phyloP scores from a whole-genome alignment of 1,140 invertebrate genomes.

The Drosophila orena region DNA sequence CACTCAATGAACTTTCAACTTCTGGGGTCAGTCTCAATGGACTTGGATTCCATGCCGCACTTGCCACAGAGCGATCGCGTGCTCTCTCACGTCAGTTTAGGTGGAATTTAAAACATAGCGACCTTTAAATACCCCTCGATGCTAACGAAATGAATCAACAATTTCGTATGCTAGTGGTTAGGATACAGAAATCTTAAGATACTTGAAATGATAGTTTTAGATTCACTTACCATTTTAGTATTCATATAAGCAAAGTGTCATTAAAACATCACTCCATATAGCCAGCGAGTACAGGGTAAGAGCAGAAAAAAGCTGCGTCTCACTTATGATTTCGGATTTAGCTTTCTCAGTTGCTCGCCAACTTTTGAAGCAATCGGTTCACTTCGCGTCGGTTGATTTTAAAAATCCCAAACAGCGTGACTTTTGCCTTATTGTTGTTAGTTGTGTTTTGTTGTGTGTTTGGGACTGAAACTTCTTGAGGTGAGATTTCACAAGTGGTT shows the following conservation, averaged over 20 bases:
- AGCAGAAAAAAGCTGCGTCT: slow-evolving; percentile 6
- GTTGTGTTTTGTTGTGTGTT: slow-evolving; percentile 20
- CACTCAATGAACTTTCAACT: slow-evolving; percentile 55
- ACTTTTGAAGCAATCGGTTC: slow-evolving; percentile 52
- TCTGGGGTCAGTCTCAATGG: slow-evolving; percentile 17
- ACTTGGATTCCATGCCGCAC: slow-evolving; percentile 4
- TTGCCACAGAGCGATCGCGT: slow-evolving; percentile 15
- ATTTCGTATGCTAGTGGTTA: too few relatives aligned
- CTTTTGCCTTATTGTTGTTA: slow-evolving; percentile 20
- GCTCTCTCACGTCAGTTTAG: neutral
- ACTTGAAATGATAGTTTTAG: too few relatives aligned
- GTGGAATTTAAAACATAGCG: too few relatives aligned
- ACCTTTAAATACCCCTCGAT: neutral
- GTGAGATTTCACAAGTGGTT: slow-evolving; percentile 43
- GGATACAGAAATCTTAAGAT: too few relatives aligned
- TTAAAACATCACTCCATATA: neutral
- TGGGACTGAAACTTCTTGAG: slow-evolving; percentile 39
- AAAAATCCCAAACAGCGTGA: slow-evolving; percentile 52
- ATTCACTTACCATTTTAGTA: too few relatives aligned
- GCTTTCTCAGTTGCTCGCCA: slow-evolving; percentile 57
- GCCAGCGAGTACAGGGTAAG: neutral
- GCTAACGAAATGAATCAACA: too few relatives aligned
- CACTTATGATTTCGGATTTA: slow-evolving; percentile 16
- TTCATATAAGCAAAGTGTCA: too few relatives aligned
- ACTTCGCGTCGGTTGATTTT: slow-evolving; percentile 26